Conservation (phyloP, 2,797 vertebrate species). For the Philypnodon macrostomus region DNA sequence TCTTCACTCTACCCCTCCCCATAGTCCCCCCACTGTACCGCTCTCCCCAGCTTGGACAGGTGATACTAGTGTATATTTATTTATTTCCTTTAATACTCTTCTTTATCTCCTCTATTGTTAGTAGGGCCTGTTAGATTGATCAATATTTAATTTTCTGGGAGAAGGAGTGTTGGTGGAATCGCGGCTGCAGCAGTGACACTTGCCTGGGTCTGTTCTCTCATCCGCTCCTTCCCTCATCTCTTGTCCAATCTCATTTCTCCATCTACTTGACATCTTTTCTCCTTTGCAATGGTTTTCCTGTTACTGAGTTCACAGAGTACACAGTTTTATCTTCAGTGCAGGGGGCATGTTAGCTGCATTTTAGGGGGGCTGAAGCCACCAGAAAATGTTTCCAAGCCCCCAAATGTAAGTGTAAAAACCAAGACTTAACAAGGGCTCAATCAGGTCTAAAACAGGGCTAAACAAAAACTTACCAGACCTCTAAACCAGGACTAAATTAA, state of each 20-base stretch:
- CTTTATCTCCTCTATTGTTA: constrained; percentile 84
- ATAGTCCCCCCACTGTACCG: constrained; percentile 6
- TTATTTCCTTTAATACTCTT: constrained; percentile 80
- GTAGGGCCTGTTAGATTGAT: constrained; percentile 84
- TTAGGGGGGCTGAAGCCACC: too few species aligned
- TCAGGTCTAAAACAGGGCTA: too few species aligned
- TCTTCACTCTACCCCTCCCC: constrained; percentile 22
- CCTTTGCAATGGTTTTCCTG: constrained; percentile 43
- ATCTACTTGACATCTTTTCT: constrained; percentile 15
- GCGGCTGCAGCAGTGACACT: constrained; percentile 57
- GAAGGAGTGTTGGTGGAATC: constrained; percentile 68
- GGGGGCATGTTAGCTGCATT: too few species aligned
- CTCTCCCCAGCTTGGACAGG: constrained; percentile 55
- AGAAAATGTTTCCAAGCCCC: too few species aligned
- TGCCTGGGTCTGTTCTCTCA: constrained; percentile 46
- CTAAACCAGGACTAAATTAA: too few species aligned
- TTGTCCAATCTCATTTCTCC: constrained; percentile 34
- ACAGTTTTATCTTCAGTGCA: constrained; percentile 22
- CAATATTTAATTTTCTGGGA: constrained; percentile 93
- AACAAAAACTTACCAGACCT: too few species aligned
- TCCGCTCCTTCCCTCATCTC: constrained; percentile 40
- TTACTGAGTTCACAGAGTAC: constrained; percentile 42
- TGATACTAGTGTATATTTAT: constrained; percentile 79
- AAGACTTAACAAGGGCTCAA: too few species aligned
- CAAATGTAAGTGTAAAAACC: too few species aligned